Evolutionary conservation across 1,140 invertebrate genomes (phyloP).

Genomic region (Papilio helenus): DNA sequence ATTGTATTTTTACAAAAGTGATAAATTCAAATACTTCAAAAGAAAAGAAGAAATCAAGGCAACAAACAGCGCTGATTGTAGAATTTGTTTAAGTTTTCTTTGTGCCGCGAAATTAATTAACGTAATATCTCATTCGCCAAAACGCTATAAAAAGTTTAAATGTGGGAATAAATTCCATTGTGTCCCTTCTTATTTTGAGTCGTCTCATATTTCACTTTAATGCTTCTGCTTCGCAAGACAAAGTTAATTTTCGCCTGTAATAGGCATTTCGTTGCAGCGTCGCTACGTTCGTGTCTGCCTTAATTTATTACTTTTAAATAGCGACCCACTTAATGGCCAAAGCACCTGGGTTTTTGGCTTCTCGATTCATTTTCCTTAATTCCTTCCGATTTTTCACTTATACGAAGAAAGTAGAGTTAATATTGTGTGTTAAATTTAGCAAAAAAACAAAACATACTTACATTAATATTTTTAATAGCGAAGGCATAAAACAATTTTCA

Average conservation of each 20-base stretch:
- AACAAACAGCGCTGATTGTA: conserved; percentile 3
- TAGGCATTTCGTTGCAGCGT: conserved; percentile 45
- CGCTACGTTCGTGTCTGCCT: conserved; percentile 39
- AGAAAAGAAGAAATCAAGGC: neutral
- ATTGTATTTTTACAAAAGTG: neutral
- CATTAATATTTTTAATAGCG: neutral
- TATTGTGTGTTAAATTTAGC: neutral
- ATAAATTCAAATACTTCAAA: neutral
- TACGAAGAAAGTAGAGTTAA: neutral
- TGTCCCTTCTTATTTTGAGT: conserved; percentile 42
- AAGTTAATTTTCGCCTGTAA: conserved; percentile 47
- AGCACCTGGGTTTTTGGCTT: neutral
- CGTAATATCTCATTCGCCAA: conserved; percentile 36
- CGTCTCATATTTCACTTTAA: conserved; percentile 46
- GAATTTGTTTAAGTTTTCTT: conserved; percentile 28
- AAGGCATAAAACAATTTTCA: neutral
- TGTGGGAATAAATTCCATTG: conserved; percentile 43
- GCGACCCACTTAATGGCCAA: conserved; percentile 19
- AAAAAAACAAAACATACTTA: too few relatives aligned
- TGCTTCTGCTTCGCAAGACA: conserved; percentile 43
- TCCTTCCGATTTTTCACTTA: too few relatives aligned
- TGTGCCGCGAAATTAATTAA: conserved; percentile 29
- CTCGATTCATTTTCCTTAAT: neutral
- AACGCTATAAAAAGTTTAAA: conserved; percentile 37
- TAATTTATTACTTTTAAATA: conserved; percentile 44